Evolutionary conservation across 2,797 vertebrate species (phyloP).

Genomic region (Uromys caudimaculatus): DNA sequence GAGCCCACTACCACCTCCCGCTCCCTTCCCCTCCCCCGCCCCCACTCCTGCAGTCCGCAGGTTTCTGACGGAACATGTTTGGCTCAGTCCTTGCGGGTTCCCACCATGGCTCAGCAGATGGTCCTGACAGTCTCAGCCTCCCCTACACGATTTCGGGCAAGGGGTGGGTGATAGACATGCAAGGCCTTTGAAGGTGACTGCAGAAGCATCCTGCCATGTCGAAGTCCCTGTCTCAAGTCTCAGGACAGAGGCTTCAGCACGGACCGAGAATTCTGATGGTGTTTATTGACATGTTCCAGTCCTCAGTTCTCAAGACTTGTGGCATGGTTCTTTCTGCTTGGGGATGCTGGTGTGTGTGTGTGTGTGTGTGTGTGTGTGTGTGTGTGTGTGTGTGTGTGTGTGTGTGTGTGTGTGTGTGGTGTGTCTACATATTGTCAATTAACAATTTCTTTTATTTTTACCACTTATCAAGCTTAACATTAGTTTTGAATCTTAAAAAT

Average conservation of each 20-base stretch:
- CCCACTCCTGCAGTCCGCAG: fast-evolving
- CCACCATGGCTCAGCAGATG: background rate
- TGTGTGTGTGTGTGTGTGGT: background rate
- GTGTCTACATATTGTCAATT: background rate
- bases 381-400: background rate
- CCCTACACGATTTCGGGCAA: fast-evolving
- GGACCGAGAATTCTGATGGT: background rate
- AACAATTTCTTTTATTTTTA: background rate
- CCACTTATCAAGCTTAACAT: background rate
- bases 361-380: background rate
- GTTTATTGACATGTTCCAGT: background rate
- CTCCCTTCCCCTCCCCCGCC: background rate
- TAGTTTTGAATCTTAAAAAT: slow-evolving; percentile 2
- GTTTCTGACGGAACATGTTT: background rate
- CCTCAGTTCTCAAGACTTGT: background rate
- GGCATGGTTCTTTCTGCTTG: background rate
- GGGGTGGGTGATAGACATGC: too few species aligned
- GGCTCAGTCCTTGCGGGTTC: background rate
- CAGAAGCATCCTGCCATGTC: slow-evolving; percentile 34
- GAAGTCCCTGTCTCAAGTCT: background rate
- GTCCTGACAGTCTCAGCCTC: background rate
- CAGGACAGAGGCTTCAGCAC: background rate
- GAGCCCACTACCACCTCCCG: background rate
- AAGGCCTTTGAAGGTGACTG: slow-evolving; percentile 47
- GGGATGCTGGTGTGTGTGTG: background rate